Conservation (phyloP, 2,888 invertebrate species). For the Metallyticus violacea region DNA sequence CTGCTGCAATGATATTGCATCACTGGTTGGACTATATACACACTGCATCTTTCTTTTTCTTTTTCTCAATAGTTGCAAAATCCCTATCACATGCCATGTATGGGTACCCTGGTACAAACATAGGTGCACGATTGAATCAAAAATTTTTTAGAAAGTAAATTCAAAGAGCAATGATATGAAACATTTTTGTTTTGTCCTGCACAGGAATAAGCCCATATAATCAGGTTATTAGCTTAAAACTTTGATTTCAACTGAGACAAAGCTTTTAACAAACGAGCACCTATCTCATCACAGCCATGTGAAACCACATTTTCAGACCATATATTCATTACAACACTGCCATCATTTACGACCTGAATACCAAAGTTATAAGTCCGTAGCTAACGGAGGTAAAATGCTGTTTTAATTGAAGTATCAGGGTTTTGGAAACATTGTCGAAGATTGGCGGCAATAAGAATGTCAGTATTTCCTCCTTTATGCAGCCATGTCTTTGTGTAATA, state of each 20-base stretch:
- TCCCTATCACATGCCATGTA: background rate
- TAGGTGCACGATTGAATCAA: background rate
- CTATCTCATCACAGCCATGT: background rate
- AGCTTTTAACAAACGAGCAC: background rate
- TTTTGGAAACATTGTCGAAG: no score
- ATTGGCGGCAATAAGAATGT: no score
- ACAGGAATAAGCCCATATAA: background rate
- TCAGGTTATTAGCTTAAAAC: no score
- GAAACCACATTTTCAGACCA: slow-evolving; percentile 8
- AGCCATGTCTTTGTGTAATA: no score
- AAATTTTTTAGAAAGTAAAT: background rate
- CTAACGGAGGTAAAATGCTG: background rate
- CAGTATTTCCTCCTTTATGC: no score
- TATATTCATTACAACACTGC: background rate
- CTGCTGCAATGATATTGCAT: no score
- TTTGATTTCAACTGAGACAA: background rate
- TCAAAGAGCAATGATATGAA: background rate
- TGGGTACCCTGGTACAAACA: background rate
- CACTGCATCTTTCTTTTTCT: background rate
- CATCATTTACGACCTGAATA: background rate
- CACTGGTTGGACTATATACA: background rate
- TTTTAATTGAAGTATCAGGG: background rate
- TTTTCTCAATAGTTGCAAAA: background rate
- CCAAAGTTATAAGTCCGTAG: background rate
- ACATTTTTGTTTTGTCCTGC: slow-evolving; percentile 10